Conservation (phyloP, 2,113 vertebrate genomes). For the Strigops habroptila region DNA sequence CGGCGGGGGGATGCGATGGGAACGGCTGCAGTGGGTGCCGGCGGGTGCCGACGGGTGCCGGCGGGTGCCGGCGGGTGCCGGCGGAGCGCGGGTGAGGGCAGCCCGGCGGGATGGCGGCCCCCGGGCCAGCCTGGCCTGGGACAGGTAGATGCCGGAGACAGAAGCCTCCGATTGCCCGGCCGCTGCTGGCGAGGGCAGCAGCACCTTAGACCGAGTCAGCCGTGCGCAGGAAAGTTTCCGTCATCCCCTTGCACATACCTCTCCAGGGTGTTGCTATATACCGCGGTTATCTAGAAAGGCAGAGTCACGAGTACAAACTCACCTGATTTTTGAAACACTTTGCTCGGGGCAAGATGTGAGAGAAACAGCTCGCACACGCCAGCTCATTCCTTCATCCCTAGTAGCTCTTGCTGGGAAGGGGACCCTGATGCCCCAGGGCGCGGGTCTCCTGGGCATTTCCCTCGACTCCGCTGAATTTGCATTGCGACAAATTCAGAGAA, state of each 20-base stretch:
- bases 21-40: fast-evolving
- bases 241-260: slow-evolving; percentile 1
- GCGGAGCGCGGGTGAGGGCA: too few relatives aligned
- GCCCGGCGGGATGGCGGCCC: not conserved
- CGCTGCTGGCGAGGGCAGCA: not conserved
- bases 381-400: not conserved
- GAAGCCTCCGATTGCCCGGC: not conserved
- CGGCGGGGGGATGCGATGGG: not conserved
- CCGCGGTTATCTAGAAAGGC: not conserved
- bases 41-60: too few relatives aligned
- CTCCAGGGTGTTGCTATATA: not conserved
- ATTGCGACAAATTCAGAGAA: not conserved
- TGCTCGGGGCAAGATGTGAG: not conserved
- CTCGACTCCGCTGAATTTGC: not conserved
- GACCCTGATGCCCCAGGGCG: not conserved
- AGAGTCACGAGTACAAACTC: not conserved
- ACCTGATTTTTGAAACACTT: slow-evolving; percentile 9
- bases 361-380: not conserved
- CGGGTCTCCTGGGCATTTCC: not conserved
- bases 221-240: not conserved
- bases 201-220: not conserved
- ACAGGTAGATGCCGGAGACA: not conserved
- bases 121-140: not conserved
- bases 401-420: not conserved
- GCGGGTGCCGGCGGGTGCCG: not conserved